A percentile compares a stretch with the other conserved stretches of the same genome.
Evolutionary conservation across 1,140 invertebrate genomes (phyloP).

Genomic region (Pectinophora gossypiella): DNA sequence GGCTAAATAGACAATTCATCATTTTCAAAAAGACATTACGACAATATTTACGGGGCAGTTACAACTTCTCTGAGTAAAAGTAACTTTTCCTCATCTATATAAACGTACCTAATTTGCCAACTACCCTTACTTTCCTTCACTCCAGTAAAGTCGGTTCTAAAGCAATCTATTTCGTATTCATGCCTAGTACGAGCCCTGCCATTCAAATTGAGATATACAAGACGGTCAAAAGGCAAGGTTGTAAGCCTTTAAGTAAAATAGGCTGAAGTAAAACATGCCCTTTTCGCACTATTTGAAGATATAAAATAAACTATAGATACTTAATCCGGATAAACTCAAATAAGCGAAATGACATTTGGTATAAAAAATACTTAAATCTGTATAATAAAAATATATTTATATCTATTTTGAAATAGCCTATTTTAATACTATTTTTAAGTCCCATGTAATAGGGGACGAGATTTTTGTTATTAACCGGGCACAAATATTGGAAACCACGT

Average conservation of each 20-base stretch:
- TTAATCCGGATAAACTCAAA: no score
- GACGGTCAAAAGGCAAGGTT: constrained; percentile 14
- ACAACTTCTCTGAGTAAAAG: no score
- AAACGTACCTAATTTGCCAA: neutral
- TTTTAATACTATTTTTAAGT: no score
- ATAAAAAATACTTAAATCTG: neutral
- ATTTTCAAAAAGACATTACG: no score
- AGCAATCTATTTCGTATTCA: constrained; percentile 32
- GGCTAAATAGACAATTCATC: no score
- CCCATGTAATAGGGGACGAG: no score
- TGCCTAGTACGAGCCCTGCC: constrained; percentile 16
- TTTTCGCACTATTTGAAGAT: no score
- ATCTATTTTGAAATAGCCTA: neutral
- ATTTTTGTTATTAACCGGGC: no score
- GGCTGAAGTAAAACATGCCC: neutral
- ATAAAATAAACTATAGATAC: no score
- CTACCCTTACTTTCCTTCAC: neutral
- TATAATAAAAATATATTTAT: neutral
- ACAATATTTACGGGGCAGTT: no score
- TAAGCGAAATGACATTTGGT: neutral
- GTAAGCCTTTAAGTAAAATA: constrained; percentile 7
- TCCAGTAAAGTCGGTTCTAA: constrained; percentile 14
- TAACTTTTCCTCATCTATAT: no score
- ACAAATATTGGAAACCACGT: no score
- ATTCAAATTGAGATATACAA: constrained; percentile 33